phyloP scores from a whole-genome alignment of 2,888 invertebrate genomes.

The Creontiades dilutus region DNA sequence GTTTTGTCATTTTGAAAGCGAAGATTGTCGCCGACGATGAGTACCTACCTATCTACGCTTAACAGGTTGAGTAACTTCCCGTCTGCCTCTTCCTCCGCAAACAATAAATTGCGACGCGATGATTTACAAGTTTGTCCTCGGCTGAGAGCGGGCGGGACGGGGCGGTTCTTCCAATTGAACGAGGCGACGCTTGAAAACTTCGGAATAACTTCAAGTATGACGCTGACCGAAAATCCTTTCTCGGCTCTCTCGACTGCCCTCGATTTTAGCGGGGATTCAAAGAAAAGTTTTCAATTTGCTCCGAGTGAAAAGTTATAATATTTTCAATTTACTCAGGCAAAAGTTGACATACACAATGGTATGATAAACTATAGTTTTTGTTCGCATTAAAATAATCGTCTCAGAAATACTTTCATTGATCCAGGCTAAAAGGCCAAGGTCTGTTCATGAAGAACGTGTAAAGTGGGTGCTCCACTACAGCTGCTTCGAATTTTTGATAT shows the following conservation, averaged over 20 bases:
- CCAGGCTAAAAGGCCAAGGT: too few species aligned
- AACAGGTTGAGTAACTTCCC: constrained; percentile 54
- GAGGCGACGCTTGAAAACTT: constrained; percentile 37
- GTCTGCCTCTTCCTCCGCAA: constrained; percentile 46
- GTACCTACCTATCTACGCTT: constrained; percentile 50
- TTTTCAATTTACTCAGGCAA: not conserved
- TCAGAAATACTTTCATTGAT: not conserved
- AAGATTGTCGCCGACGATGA: constrained; percentile 46
- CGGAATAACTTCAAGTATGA: constrained; percentile 46
- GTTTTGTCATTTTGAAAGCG: constrained; percentile 49
- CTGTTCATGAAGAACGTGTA: too few species aligned
- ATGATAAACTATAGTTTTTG: not conserved
- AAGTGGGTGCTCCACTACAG: too few species aligned
- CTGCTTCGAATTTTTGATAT: too few species aligned
- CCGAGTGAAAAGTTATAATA: not conserved
- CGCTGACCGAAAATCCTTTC: constrained; percentile 36
- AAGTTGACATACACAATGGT: not conserved
- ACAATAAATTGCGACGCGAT: constrained; percentile 55
- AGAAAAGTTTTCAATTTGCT: not conserved
- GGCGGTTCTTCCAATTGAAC: constrained; percentile 41
- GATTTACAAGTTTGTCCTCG: constrained; percentile 39
- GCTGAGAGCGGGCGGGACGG: not conserved
- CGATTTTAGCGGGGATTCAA: not conserved
- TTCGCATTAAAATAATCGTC: not conserved
- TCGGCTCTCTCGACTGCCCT: constrained; percentile 10